phyloP scores from a whole-genome alignment of 2,888 invertebrate genomes.

The Agrotis ipsilon region DNA sequence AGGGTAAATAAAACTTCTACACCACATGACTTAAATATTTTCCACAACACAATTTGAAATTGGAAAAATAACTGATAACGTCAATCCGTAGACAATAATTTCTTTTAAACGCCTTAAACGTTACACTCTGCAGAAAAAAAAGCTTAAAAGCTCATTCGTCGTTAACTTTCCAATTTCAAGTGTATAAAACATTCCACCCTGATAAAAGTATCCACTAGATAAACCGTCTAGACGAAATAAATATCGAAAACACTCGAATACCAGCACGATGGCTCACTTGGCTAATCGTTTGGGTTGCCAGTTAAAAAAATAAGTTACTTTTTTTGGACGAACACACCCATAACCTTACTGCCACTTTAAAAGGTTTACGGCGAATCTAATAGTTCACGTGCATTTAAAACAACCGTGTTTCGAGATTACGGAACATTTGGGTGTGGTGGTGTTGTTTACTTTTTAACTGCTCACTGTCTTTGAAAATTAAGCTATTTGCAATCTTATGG shows the following conservation, averaged over 20 bases:
- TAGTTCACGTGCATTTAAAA: constrained; percentile 82
- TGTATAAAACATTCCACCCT: constrained; percentile 87
- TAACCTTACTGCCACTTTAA: constrained; percentile 84
- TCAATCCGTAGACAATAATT: constrained; percentile 40
- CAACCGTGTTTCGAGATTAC: constrained; percentile 79
- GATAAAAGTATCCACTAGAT: constrained; percentile 86
- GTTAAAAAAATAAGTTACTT: constrained; percentile 79
- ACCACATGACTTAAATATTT: neutral
- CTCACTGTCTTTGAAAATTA: constrained; percentile 13
- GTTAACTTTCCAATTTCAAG: constrained; percentile 80
- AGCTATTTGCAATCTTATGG: constrained; percentile 44
- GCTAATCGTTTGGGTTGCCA: constrained; percentile 85
- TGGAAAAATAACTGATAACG: constrained; percentile 13
- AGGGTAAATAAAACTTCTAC: neutral
- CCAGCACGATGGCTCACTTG: constrained; percentile 89
- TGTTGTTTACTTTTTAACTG: constrained; percentile 57
- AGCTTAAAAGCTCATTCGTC: constrained; percentile 74
- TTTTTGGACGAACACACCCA: constrained; percentile 78
- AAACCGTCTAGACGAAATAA: constrained; percentile 89
- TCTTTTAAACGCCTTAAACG: constrained; percentile 47
- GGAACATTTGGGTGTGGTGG: constrained; percentile 72
- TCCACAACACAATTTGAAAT: neutral
- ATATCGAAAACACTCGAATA: constrained; percentile 88
- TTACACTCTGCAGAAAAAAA: constrained; percentile 64
- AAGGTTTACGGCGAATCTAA: constrained; percentile 87